These are phyloP conservation scores for Philaethria dido DNA, from an alignment of 2,888 invertebrate genomes.

Conservation along the genomic window DNA sequence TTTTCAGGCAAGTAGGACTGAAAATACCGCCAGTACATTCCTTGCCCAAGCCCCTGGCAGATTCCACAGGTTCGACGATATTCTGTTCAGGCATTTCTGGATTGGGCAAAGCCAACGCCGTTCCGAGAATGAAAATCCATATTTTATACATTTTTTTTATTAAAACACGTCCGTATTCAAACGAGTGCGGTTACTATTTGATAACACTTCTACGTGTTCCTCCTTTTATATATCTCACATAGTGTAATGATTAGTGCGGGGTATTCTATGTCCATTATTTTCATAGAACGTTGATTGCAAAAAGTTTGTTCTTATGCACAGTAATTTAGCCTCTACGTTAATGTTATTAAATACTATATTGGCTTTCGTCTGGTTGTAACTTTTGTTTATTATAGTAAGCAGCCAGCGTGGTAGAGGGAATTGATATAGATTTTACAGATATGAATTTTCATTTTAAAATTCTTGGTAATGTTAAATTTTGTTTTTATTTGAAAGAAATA, in stretches of 20 bases:
- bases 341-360: constrained; percentile 48
- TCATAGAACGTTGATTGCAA: constrained; percentile 79
- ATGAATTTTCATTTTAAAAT: constrained; percentile 35
- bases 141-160: constrained; percentile 64
- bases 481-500: background rate
- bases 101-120: constrained; percentile 62
- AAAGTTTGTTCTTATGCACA: constrained; percentile 51
- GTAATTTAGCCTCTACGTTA: constrained; percentile 45
- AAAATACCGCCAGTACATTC: constrained; percentile 73
- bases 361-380: constrained; percentile 40
- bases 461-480: background rate
- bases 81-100: constrained; percentile 64
- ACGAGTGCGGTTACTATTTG: constrained; percentile 68
- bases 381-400: constrained; percentile 70
- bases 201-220: constrained; percentile 69
- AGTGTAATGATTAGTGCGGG: constrained; percentile 68
- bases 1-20: constrained; percentile 73
- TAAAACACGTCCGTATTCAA: constrained; percentile 61
- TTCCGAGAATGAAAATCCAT: constrained; percentile 53
- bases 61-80: constrained; percentile 57
- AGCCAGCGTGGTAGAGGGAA: constrained; percentile 63
- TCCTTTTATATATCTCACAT: constrained; percentile 79
- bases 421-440: constrained; percentile 53
- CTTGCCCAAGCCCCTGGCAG: constrained; percentile 63
- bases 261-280: constrained; percentile 76